These are phyloP conservation scores for Sialis fuliginosa DNA, from an alignment of 2,888 invertebrate genomes.

Conservation along the genomic window DNA sequence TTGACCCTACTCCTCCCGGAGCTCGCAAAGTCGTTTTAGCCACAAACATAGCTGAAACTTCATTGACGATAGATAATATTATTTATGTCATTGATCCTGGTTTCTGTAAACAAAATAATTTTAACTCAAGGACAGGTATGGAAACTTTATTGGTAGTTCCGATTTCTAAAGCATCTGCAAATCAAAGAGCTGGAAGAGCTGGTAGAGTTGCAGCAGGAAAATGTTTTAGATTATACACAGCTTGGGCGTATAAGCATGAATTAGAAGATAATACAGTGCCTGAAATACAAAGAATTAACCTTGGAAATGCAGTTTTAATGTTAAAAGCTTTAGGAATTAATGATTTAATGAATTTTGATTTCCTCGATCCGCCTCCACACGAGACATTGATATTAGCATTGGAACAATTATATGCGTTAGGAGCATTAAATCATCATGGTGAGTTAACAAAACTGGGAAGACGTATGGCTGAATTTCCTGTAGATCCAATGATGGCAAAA, in stretches of 20 bases:
- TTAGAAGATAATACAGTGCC: constrained; percentile 96
- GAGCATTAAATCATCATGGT: constrained; percentile 93
- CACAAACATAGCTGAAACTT: constrained; percentile 98
- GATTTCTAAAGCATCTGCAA: constrained; percentile 94
- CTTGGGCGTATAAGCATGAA: constrained; percentile 97
- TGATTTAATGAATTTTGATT: constrained; percentile 96
- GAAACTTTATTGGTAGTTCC: constrained; percentile 97
- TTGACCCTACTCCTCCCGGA: constrained; percentile 91
- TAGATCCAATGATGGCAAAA: constrained; percentile 98
- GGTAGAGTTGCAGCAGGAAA: constrained; percentile 94
- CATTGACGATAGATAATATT: constrained; percentile 96
- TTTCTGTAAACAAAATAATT: constrained; percentile 97
- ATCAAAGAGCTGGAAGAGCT: constrained; percentile 91
- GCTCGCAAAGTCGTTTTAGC: constrained; percentile 94
- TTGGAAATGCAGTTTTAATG: constrained; percentile 91
- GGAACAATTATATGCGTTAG: constrained; percentile 93
- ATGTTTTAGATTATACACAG: constrained; percentile 94
- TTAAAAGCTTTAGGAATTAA: constrained; percentile 94
- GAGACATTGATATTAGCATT: constrained; percentile 83
- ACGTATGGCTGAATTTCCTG: constrained; percentile 98
- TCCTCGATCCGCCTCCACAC: constrained; percentile 93
- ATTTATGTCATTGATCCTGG: constrained; percentile 99
- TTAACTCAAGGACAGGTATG: constrained; percentile 95
- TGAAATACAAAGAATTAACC: constrained; percentile 95
- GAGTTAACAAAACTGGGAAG: constrained; percentile 93